Evolutionary conservation across 2,888 invertebrate species (phyloP), one percentile per base, ranked within the genome.

Genomic region (Agriopis aurantiaria): DNA sequence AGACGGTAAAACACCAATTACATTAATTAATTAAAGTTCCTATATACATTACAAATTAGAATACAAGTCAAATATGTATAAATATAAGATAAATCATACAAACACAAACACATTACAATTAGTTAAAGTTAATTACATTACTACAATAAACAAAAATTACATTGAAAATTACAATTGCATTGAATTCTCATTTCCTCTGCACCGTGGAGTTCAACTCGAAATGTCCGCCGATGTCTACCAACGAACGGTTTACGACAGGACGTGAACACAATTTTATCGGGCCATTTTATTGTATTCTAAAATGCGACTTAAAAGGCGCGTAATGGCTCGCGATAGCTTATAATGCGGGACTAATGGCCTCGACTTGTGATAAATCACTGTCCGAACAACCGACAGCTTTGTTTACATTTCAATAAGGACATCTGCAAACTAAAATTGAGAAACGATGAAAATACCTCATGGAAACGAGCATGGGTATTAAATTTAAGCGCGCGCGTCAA

Each of bases 351-450:
- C 64, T 72, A 69, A 69, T 69, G 66, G 67, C 41, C 40, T 10
- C 43, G 60, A 41, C 60, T 65, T 48, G 72, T 71, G 71, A 75
- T 74, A 71, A 76, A 74, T 76, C 75, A 76, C 65, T 73, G 74
- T 69, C 74, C 60, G 59, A 59, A 75, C 60, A 66, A 68, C 72
- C 51, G 58, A 58, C 53, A 55, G 56, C 49, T 68, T 69, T 74
- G 69, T 72, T 68, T 75, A 72, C 70, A 63, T 63, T 71, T 57
- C 56, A 51, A 65, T 66, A 57, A 58, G 62, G 61, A 43, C 46
- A 62, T 60, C 63, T 63, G 53, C 60, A 51, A 62, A 53, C 62
- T 46, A 57, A 57, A 43, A 43, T 43, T 55, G 8, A 14, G 52
- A 55, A 55, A 55, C 55, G n/a, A n/a, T n/a, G n/a, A n/a, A 48